phyloP scores from a whole-genome alignment of 2,888 invertebrate genomes.

The Eupithecia pulchellata region DNA sequence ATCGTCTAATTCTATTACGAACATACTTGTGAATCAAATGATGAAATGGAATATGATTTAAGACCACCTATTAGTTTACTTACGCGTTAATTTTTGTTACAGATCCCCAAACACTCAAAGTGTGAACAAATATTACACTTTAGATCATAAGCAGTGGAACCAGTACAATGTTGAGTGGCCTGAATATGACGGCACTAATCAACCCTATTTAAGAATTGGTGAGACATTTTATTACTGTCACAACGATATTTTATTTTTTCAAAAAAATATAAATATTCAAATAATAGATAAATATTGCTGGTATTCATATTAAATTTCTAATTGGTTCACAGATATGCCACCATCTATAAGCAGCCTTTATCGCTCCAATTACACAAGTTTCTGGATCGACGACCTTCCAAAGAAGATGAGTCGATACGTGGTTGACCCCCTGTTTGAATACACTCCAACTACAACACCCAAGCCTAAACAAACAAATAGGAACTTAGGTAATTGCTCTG shows the following conservation, averaged over 20 bases:
- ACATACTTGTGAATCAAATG: neutral
- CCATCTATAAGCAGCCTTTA: conserved; percentile 90
- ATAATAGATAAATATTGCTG: no score
- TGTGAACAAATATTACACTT: conserved; percentile 86
- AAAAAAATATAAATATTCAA: neutral
- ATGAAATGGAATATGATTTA: neutral
- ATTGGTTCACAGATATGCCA: conserved; percentile 87
- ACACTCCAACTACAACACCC: conserved; percentile 60
- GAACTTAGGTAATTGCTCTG: conserved; percentile 55
- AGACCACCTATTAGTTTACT: neutral
- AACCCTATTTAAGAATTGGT: conserved; percentile 92
- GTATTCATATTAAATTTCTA: neutral
- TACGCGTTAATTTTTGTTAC: conserved; percentile 44
- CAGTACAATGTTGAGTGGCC: conserved; percentile 93
- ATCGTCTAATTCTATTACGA: neutral
- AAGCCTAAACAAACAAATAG: conserved; percentile 63
- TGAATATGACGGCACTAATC: conserved; percentile 90
- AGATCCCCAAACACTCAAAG: conserved; percentile 92
- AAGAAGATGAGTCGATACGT: conserved; percentile 87
- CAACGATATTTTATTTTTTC: neutral
- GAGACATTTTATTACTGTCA: conserved; percentile 51
- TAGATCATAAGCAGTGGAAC: conserved; percentile 88
- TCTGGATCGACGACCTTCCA: conserved; percentile 94
- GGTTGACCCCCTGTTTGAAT: conserved; percentile 72
- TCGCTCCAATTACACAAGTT: conserved; percentile 90